These are phyloP conservation scores for Epinotia brunnichana DNA, from an alignment of 2,888 invertebrate genomes.

Conservation along the genomic window DNA sequence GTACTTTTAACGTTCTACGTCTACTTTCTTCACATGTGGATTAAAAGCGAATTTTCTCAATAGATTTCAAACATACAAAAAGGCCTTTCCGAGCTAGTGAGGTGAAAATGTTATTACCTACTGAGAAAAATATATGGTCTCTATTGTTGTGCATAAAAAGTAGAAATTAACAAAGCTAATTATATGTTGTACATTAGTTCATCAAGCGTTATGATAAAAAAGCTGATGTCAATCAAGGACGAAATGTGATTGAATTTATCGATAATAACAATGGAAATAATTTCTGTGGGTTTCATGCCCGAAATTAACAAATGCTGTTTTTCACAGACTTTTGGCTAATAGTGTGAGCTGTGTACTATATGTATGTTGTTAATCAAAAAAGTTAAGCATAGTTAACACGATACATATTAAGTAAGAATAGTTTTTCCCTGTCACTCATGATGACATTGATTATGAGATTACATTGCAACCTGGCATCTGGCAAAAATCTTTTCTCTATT, in stretches of 20 bases:
- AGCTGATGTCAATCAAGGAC: slow-evolving; percentile 2
- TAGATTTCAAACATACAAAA: too few relatives aligned
- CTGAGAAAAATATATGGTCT: slow-evolving; percentile 2
- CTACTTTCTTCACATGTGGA: too few relatives aligned
- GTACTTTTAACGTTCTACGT: too few relatives aligned
- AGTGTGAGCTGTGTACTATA: neutral
- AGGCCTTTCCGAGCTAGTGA: too few relatives aligned
- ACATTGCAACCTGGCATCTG: too few relatives aligned
- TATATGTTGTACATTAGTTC: too few relatives aligned
- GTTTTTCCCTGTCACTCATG: too few relatives aligned
- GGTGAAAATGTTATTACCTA: slow-evolving; percentile 3
- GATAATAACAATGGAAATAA: neutral
- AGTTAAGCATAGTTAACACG: neutral
- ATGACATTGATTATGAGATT: too few relatives aligned
- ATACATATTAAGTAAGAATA: too few relatives aligned
- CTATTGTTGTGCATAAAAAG: slow-evolving; percentile 19
- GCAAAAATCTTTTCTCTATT: too few relatives aligned
- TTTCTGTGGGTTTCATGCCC: neutral
- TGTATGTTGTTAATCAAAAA: neutral
- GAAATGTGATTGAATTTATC: neutral
- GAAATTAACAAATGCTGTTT: neutral
- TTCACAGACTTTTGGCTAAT: neutral
- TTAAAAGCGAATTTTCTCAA: too few relatives aligned
- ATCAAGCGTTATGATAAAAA: slow-evolving; percentile 15
- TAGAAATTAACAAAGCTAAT: neutral